Percentiles rank a stretch among this genome's conserved stretches.
Conservation (phyloP, 1,140 invertebrate species). For the Caenorhabditis inopinata region DNA sequence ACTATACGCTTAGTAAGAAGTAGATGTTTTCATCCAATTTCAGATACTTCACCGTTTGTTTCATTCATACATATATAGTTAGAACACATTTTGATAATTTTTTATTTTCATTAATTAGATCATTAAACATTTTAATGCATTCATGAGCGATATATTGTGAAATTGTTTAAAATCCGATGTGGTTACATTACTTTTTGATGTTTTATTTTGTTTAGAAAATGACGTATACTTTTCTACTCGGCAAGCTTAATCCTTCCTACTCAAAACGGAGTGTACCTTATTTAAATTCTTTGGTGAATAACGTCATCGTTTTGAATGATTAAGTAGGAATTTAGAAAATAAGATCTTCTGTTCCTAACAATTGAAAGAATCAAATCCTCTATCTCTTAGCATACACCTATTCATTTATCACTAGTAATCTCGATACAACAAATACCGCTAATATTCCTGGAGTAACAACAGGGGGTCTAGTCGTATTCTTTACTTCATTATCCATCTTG, state of each 20-base stretch:
- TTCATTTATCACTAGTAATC: slow-evolving; percentile 25
- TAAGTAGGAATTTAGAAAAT: background rate
- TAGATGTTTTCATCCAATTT: too few relatives aligned
- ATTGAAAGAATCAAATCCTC: background rate
- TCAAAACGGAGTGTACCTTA: background rate
- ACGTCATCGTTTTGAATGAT: slow-evolving; percentile 6
- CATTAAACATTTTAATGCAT: too few relatives aligned
- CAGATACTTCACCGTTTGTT: too few relatives aligned
- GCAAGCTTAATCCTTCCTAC: background rate
- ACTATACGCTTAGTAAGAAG: too few relatives aligned
- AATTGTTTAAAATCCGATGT: too few relatives aligned
- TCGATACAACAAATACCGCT: slow-evolving; percentile 7
- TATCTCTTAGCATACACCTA: background rate
- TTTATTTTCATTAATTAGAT: too few relatives aligned
- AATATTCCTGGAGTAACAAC: slow-evolving; percentile 19
- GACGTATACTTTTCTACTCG: too few relatives aligned
- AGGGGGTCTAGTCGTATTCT: background rate
- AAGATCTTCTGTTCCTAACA: background rate
- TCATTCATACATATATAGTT: too few relatives aligned
- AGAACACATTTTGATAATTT: too few relatives aligned
- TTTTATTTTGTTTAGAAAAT: too few relatives aligned
- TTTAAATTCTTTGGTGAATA: background rate
- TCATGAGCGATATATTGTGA: too few relatives aligned
- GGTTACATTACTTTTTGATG: too few relatives aligned
- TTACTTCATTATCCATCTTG: background rate